Conservation (phyloP, 2,888 invertebrate species). For the Melanostoma scalare region DNA sequence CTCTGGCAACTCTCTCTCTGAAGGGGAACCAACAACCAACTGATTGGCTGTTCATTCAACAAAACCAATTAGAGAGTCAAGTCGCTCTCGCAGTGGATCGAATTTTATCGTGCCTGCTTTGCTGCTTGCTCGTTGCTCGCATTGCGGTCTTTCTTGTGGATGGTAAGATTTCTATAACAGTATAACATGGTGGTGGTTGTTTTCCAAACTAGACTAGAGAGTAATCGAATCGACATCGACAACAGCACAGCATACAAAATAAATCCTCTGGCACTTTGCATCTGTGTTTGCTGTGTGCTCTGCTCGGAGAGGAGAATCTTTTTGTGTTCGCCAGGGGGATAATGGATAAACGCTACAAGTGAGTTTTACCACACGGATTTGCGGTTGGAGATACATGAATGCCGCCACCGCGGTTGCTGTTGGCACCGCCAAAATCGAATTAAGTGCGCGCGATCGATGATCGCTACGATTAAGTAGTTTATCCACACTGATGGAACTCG, state of each 20-base stretch:
- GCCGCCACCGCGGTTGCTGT: slow-evolving; percentile 63
- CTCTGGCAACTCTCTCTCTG: slow-evolving; percentile 59
- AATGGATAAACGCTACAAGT: slow-evolving; percentile 67
- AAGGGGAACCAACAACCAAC: slow-evolving; percentile 62
- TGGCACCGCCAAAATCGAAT: slow-evolving; percentile 72
- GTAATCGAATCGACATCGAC: slow-evolving; percentile 9
- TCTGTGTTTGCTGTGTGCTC: not conserved
- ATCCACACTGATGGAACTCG: slow-evolving; percentile 34
- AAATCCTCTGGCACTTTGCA: slow-evolving; percentile 55
- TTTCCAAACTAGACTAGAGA: slow-evolving; percentile 19
- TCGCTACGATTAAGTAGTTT: slow-evolving; percentile 73
- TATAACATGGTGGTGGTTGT: slow-evolving; percentile 26
- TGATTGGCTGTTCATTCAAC: slow-evolving; percentile 51
- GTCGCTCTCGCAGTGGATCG: slow-evolving; percentile 53
- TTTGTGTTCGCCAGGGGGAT: slow-evolving; percentile 44
- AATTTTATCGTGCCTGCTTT: not conserved
- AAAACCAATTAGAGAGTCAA: slow-evolving; percentile 69
- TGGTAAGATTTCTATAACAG: slow-evolving; percentile 45
- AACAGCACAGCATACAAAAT: not conserved
- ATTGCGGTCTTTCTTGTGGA: too few species aligned
- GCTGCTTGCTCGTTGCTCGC: too few species aligned
- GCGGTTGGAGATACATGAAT: slow-evolving; percentile 71
- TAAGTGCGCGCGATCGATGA: slow-evolving; percentile 73
- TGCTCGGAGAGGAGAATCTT: not conserved
- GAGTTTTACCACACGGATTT: slow-evolving; percentile 72